phyloP scores from a whole-genome alignment of 2,113 vertebrate species.

The Aegotheles bennettii region DNA sequence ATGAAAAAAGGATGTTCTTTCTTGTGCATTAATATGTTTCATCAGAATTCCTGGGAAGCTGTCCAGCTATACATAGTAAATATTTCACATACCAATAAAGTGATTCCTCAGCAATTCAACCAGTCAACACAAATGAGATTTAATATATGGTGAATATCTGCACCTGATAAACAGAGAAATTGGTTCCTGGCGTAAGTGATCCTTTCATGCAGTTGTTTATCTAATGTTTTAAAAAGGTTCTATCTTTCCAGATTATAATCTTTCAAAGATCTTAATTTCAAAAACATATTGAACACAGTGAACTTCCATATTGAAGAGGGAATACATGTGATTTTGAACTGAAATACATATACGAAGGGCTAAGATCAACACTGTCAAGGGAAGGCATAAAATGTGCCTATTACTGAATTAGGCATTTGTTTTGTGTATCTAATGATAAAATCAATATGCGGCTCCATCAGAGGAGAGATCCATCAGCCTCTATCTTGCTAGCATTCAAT shows the following conservation, averaged over 20 bases:
- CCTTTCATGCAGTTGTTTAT: not conserved
- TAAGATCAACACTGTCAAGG: not conserved
- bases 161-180: constrained; percentile 26
- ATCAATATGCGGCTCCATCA: not conserved
- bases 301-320: not conserved
- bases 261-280: not conserved
- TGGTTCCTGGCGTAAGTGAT: not conserved
- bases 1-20: not conserved
- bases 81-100: constrained; percentile 17
- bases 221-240: not conserved
- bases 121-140: constrained; percentile 4
- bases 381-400: not conserved
- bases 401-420: constrained; percentile 9
- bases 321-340: not conserved
- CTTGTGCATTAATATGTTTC: not conserved
- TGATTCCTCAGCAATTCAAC: constrained; percentile 21
- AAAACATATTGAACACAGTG: no score
- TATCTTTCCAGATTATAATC: not conserved
- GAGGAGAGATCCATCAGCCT: not conserved
- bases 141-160: constrained; percentile 23
- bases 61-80: constrained; percentile 14
- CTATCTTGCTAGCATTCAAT: not conserved
- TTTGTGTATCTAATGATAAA: constrained; percentile 41
- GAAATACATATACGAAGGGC: not conserved
- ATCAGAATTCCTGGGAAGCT: constrained; percentile 5